Evolutionary conservation across 1,140 invertebrate species (phyloP).

Genomic region (Drosophila murphyi): DNA sequence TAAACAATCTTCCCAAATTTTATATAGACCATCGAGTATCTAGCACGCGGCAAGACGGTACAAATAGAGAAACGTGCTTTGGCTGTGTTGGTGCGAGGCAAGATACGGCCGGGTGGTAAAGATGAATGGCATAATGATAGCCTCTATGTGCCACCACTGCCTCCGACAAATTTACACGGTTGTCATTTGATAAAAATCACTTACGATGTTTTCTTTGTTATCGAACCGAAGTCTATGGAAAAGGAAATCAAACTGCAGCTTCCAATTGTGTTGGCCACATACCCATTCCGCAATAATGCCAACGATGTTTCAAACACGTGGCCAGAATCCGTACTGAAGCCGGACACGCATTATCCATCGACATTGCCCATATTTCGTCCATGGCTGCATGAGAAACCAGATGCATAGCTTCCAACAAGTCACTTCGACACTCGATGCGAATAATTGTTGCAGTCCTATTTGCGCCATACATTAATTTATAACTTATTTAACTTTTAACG

Average conservation of each 20-base stretch:
- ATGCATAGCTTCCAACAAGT: conserved; percentile 50
- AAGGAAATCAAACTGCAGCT: conserved; percentile 96
- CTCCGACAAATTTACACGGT: conserved; percentile 97
- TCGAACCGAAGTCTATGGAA: conserved; percentile 95
- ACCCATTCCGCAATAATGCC: conserved; percentile 89
- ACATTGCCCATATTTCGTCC: conserved; percentile 96
- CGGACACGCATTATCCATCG: conserved; percentile 94
- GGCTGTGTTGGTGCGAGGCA: conserved; percentile 91
- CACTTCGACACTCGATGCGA: neutral
- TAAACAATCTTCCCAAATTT: neutral
- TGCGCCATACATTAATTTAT: conserved; percentile 75
- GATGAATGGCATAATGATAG: conserved; percentile 94
- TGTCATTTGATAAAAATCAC: conserved; percentile 97
- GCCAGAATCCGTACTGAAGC: conserved; percentile 87
- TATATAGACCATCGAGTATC: conserved; percentile 92
- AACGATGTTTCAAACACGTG: conserved; percentile 87
- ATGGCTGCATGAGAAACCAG: conserved; percentile 89
- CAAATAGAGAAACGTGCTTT: conserved; percentile 95
- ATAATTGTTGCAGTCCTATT: conserved; percentile 53
- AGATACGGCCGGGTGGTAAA: conserved; percentile 91
- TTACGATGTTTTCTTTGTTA: conserved; percentile 97
- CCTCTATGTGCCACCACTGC: conserved; percentile 96
- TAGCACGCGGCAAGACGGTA: conserved; percentile 93
- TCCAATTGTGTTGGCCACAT: conserved; percentile 97
- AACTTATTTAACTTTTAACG: conserved; percentile 60